A percentile compares a stretch with the other conserved stretches of the same genome.
These are phyloP conservation scores for Asbolus verrucosus DNA, from an alignment of 1,140 invertebrate species.

Conservation along the genomic window DNA sequence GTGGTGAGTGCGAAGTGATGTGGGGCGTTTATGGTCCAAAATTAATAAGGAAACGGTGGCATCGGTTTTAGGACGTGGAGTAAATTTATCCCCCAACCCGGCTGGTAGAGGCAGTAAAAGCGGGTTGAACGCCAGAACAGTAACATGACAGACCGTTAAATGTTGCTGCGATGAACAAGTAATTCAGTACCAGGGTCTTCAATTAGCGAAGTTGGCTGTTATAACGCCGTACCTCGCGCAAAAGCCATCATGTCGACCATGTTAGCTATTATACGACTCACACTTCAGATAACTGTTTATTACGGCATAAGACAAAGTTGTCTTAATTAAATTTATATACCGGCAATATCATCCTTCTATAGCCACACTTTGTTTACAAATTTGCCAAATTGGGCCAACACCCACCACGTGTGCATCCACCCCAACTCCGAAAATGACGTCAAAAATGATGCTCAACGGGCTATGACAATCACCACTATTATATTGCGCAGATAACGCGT, in stretches of 20 bases:
- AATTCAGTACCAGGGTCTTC: slow-evolving; percentile 58
- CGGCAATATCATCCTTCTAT: slow-evolving; percentile 13
- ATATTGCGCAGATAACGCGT: background rate
- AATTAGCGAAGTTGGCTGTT: slow-evolving; percentile 59
- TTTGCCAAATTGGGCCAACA: slow-evolving; percentile 3
- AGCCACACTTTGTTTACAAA: slow-evolving; percentile 42
- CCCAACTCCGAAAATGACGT: too few species aligned
- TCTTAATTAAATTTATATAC: slow-evolving; percentile 51
- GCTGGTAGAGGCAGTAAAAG: slow-evolving; percentile 52
- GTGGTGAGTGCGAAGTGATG: slow-evolving; percentile 5
- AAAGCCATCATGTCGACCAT: slow-evolving; percentile 50
- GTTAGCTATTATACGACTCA: slow-evolving; percentile 50
- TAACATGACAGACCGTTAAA: slow-evolving; percentile 59
- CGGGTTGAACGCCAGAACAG: slow-evolving; percentile 52
- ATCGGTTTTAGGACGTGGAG: slow-evolving; percentile 44
- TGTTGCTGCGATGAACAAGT: slow-evolving; percentile 59
- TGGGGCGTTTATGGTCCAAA: slow-evolving; percentile 15
- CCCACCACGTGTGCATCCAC: background rate
- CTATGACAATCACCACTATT: background rate
- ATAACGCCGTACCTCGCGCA: slow-evolving; percentile 50
- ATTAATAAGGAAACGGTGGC: slow-evolving; percentile 42
- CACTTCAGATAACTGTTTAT: slow-evolving; percentile 52
- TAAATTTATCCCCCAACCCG: slow-evolving; percentile 45
- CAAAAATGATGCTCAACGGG: too few species aligned
- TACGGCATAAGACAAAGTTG: slow-evolving; percentile 48